Conservation (phyloP, 2,888 invertebrate genomes). For the Vesta saturnalis region DNA sequence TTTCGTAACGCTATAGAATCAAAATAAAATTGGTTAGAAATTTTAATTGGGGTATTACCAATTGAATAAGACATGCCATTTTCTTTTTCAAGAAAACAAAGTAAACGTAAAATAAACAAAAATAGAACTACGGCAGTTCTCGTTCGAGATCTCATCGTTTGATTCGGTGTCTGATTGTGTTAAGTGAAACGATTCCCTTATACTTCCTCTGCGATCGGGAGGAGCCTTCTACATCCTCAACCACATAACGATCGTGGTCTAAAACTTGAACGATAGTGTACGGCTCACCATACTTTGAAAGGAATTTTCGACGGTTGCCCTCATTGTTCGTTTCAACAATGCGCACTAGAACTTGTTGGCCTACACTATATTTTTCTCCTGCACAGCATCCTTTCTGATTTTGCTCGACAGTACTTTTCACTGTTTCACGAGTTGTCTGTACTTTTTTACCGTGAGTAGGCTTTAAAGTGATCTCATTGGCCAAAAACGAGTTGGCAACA, state of each 20-base stretch:
- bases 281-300: conserved; percentile 15
- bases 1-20: too few species aligned
- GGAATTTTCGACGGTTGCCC: conserved; percentile 5
- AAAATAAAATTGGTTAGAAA: too few species aligned
- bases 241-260: not conserved
- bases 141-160: too few species aligned
- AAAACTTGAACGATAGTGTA: conserved; percentile 2
- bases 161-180: too few species aligned
- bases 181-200: not conserved
- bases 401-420: not conserved
- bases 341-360: conserved; percentile 2
- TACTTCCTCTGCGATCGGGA: conserved; percentile 9
- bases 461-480: not conserved
- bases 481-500: not conserved
- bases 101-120: too few species aligned
- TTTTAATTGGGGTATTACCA: too few species aligned
- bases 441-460: not conserved
- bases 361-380: not conserved
- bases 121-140: too few species aligned
- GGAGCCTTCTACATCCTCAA: not conserved
- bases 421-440: not conserved
- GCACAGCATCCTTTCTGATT: not conserved
- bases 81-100: too few species aligned
- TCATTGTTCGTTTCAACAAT: not conserved
- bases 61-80: too few species aligned